Base-by-base conservation (phyloP, 2,888 invertebrate species). In the Adelphocoris suturalis region DNA sequence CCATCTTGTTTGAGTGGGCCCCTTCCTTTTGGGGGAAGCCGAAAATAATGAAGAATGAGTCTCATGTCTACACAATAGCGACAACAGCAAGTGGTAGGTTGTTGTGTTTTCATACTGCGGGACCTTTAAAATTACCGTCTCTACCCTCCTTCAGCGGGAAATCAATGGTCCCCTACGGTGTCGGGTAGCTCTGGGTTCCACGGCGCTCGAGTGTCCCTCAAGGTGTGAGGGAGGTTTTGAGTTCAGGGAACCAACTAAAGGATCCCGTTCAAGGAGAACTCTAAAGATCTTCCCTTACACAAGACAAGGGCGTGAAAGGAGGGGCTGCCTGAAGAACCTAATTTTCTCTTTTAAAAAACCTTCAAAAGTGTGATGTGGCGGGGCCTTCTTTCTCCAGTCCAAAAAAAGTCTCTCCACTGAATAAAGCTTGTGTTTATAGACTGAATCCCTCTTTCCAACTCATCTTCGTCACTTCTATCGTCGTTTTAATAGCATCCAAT, bases 91-190 rank as follows among this genome's bases (percentile, higher is more conserved):
- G 68, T 68, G 68, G 68, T 68, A 3, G 23, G 23, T 68, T 68
- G 68, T 68, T 68, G 68, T 68, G 68, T 68, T 68, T 23, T 68
- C 68, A 68, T 68, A 68, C 68, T 23, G 68, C 23, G 23, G 68
- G 13, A 68, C 68, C 68, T 68, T 23, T 68, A 68, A 68, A 68
- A 68, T 78, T 78, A 46, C 78, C 46, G 78, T 46, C 78, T 78
- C 14, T 78, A 16, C 78, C 46, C 78, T 46, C 14, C 37, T n/a
- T 78, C 37, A 46, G 3, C n/a, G 16, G 78, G 47, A 78, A 78
- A 78, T 78, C 78, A 78, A 78, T 78, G 78, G 78, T 16, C 78
- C 78, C 78, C 47, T 47, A 78, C 46, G 78, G 78, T 78, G 37
- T 78, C 78, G 78, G 78, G 78, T 78, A 12, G 78, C 78, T 13